These are phyloP conservation scores for Tachystola acroxantha DNA, from an alignment of 2,888 invertebrate species.

Conservation along the genomic window DNA sequence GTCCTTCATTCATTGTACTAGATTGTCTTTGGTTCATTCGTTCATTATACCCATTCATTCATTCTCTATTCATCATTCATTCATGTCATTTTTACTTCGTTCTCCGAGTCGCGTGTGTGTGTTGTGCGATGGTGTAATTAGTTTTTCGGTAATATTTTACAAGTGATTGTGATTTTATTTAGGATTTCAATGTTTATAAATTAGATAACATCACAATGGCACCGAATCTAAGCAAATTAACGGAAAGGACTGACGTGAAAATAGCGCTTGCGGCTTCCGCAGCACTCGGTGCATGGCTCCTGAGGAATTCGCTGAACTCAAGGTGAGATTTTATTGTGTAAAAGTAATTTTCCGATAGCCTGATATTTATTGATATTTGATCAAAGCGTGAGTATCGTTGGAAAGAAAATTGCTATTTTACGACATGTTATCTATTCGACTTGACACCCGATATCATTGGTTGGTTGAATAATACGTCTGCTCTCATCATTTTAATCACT, in stretches of 20 bases:
- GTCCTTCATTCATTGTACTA: too few relatives aligned
- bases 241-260: constrained; percentile 81
- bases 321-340: constrained; percentile 45
- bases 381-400: not conserved
- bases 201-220: constrained; percentile 76
- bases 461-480: too few relatives aligned
- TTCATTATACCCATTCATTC: not conserved
- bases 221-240: constrained; percentile 86
- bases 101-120: not conserved
- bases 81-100: constrained; percentile 6
- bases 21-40: not conserved
- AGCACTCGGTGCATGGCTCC: constrained; percentile 78
- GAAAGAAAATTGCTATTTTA: not conserved
- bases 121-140: constrained; percentile 6
- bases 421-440: not conserved
- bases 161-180: constrained; percentile 16
- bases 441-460: too few relatives aligned
- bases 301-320: constrained; percentile 72
- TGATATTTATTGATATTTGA: constrained; percentile 2
- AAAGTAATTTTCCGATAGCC: constrained; percentile 7
- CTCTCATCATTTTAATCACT: too few relatives aligned
- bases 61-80: constrained; percentile 4
- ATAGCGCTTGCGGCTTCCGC: constrained; percentile 82
- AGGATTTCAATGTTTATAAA: constrained; percentile 13
- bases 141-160: not conserved